phyloP scores from a whole-genome alignment of 2,888 invertebrate genomes.

The Drosophila neonasuta region DNA sequence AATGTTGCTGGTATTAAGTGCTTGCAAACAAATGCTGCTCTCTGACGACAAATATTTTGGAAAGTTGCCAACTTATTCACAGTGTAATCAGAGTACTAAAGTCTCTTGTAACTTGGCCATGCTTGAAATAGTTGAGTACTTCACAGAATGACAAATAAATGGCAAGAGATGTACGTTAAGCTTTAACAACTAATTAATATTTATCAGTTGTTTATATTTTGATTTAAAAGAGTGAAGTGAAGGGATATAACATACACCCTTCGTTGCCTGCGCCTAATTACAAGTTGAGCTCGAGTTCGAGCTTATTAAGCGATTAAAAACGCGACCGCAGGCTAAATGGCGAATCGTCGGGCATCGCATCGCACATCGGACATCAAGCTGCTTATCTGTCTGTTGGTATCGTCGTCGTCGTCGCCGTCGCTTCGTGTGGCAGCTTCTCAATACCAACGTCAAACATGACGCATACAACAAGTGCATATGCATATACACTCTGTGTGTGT shows the following conservation, averaged over 20 bases:
- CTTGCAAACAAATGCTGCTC: no score
- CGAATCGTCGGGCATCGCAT: slow-evolving; percentile 22
- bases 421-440: slow-evolving; percentile 33
- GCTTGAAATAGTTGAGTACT: neutral
- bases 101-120: neutral
- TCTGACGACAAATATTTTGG: neutral
- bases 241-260: neutral
- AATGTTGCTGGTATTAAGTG: neutral
- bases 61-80: neutral
- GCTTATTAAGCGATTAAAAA: slow-evolving; percentile 73
- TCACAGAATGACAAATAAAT: neutral
- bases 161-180: neutral
- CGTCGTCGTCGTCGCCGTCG: slow-evolving; percentile 42
- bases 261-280: slow-evolving; percentile 63
- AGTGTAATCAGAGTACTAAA: slow-evolving; percentile 2
- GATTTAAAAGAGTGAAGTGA: slow-evolving; percentile 1
- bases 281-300: slow-evolving; percentile 45
- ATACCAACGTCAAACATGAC: slow-evolving; percentile 46
- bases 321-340: slow-evolving; percentile 55
- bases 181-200: slow-evolving; percentile 15
- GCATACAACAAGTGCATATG: slow-evolving; percentile 45
- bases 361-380: slow-evolving; percentile 32
- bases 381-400: slow-evolving; percentile 66
- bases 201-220: slow-evolving; percentile 11
- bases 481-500: slow-evolving; percentile 26